Conservation (phyloP, 2,113 vertebrate genomes). For the Corydoras sp. region DNA sequence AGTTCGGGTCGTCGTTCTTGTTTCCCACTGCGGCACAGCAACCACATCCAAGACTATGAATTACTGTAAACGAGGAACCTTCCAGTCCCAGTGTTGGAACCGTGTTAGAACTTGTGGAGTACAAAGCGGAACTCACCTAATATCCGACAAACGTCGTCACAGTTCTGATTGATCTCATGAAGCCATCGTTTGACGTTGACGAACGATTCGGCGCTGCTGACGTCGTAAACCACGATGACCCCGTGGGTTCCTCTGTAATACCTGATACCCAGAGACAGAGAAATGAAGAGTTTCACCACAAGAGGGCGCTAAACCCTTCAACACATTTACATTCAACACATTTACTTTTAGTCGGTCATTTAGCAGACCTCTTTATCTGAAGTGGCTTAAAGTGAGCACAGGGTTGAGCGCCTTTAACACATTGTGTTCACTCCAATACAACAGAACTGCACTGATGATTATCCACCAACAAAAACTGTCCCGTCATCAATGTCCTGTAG, state of each 20-base stretch:
- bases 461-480: too few species aligned
- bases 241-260: conserved; percentile 97
- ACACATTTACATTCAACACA: too few species aligned
- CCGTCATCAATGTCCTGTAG: too few species aligned
- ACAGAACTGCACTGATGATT: too few species aligned
- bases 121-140: conserved; percentile 69
- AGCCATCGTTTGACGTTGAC: conserved; percentile 99
- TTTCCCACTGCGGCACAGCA: conserved; percentile 79
- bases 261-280: conserved; percentile 59
- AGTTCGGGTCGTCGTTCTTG: conserved; percentile 94
- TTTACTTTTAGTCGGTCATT: too few species aligned
- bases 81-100: background rate
- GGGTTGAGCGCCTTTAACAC: too few species aligned
- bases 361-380: too few species aligned
- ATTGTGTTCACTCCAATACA: too few species aligned
- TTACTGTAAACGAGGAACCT: too few species aligned
- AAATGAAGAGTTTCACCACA: conserved; percentile 9
- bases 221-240: conserved; percentile 97
- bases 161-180: conserved; percentile 98
- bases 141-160: conserved; percentile 97
- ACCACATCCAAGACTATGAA: background rate
- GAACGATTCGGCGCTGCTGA: conserved; percentile 96
- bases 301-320: too few species aligned
- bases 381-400: too few species aligned
- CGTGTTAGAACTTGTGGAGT: background rate